Evolutionary conservation across 1,140 invertebrate genomes (phyloP).

Genomic region (Orius laevigatus): DNA sequence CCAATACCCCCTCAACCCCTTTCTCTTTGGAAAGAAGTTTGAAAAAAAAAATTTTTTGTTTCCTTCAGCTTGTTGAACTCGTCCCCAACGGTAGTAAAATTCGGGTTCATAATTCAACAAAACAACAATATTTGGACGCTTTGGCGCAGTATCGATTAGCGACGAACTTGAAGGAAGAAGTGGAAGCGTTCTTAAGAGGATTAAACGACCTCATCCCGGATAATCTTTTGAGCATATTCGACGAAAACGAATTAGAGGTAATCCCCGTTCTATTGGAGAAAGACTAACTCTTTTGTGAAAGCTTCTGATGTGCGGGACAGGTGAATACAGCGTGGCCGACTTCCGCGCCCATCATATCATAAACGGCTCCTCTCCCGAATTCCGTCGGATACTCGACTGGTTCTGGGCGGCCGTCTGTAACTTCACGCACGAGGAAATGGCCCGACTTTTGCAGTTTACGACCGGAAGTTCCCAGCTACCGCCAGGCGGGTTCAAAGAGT

Average conservation of each 20-base stretch:
- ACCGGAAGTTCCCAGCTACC: conserved; percentile 84
- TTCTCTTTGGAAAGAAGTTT: no score
- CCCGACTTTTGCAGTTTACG: conserved; percentile 83
- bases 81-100: conserved; percentile 53
- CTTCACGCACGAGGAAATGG: conserved; percentile 87
- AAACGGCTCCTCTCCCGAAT: conserved; percentile 66
- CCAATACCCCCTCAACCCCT: no score
- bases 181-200: conserved; percentile 76
- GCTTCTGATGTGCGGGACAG: conserved; percentile 80
- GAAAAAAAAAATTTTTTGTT: not conserved
- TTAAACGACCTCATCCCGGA: conserved; percentile 82
- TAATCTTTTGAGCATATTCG: conserved; percentile 84
- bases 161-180: conserved; percentile 61
- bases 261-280: conserved; percentile 16
- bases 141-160: conserved; percentile 77
- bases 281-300: conserved; percentile 27
- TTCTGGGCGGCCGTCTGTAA: conserved; percentile 87
- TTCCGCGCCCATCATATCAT: conserved; percentile 75
- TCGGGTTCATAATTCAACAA: conserved; percentile 57
- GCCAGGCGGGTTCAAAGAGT: conserved; percentile 70
- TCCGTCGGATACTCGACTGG: conserved; percentile 73
- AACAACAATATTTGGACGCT: conserved; percentile 71
- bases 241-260: conserved; percentile 92
- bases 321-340: conserved; percentile 81
- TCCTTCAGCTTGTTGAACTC: conserved; percentile 44